phyloP scores from a whole-genome alignment of 2,888 invertebrate genomes.

The Oxytorus armatus region DNA sequence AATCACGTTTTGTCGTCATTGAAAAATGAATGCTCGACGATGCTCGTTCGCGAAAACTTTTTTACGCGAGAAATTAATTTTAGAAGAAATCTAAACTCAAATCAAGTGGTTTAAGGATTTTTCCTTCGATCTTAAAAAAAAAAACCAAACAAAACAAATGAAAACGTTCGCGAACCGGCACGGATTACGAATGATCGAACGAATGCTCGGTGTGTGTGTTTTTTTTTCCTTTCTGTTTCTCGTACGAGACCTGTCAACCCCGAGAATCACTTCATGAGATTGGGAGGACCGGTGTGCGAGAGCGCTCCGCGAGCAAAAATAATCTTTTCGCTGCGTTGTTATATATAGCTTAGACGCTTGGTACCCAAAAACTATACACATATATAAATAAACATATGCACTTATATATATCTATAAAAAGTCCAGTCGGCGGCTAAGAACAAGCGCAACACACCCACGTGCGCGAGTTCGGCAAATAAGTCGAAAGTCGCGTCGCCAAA shows the following conservation, averaged over 20 bases:
- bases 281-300: constrained; percentile 75
- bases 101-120: too few relatives aligned
- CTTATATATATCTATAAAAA: constrained; percentile 45
- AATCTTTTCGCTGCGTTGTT: constrained; percentile 72
- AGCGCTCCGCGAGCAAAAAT: constrained; percentile 78
- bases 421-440: constrained; percentile 43
- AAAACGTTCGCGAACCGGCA: constrained; percentile 44
- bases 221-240: constrained; percentile 9
- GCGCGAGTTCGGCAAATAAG: constrained; percentile 54
- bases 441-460: constrained; percentile 68
- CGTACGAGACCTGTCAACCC: constrained; percentile 77
- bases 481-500: constrained; percentile 41
- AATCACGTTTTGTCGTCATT: too few relatives aligned
- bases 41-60: too few relatives aligned
- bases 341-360: constrained; percentile 32
- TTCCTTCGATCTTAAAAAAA: too few relatives aligned
- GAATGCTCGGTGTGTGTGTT: constrained; percentile 52
- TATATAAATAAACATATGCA: constrained; percentile 18
- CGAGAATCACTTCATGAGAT: constrained; percentile 78
- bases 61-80: too few relatives aligned
- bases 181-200: constrained; percentile 46
- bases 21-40: too few relatives aligned
- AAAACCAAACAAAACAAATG: not conserved
- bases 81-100: too few relatives aligned
- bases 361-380: constrained; percentile 33